Evolutionary conservation across 2,888 invertebrate species (phyloP), one percentile per base, ranked within the genome.

Genomic region (Cantharis rufa): DNA sequence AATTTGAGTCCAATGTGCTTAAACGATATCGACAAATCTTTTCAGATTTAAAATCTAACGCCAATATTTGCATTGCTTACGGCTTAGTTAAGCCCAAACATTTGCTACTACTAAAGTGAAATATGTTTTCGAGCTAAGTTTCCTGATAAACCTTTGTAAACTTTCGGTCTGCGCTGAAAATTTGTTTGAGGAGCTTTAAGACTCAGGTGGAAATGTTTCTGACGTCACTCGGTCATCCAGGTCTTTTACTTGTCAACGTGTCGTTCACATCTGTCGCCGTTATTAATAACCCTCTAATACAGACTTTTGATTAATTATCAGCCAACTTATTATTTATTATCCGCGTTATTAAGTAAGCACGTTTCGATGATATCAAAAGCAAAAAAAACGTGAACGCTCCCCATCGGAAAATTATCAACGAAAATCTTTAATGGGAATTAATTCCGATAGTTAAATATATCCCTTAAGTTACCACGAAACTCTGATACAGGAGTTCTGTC

Each of bases 121-220:
- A 77, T 77, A 77, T 77, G 70, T 74, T 77, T 77, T 68, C 16
- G 15, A 61, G 74, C 70, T 72, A 75, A 74, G 74, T 72, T 75
- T 74, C 66, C 71, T 75, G 74, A 74, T 77, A 77, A 77, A 72
- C 74, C 74, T 77, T 75, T 74, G 77, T 74, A 75, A 77, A 77
- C 77, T 77, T 74, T 75, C 32, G 16, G 69, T 77, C 72, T 74
- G 71, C 62, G 24, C 63, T 32, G 21, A 74, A 71, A 68, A 77
- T 32, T 48, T 48, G 48, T 74, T 73, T 70, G 63, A 70, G 9
- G 62, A 71, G 70, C 73, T 77, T 71, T 71, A 48, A 63, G 74
- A 71, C 77, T 74, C 77, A 77, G 77, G 77, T 77, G 77, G 69
- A 69, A 69, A 64, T 71, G 71, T 74, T 73, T 27, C 71, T 70